Conservation (phyloP, 2,797 vertebrate genomes). For the Peromyscus attwateri region DNA sequence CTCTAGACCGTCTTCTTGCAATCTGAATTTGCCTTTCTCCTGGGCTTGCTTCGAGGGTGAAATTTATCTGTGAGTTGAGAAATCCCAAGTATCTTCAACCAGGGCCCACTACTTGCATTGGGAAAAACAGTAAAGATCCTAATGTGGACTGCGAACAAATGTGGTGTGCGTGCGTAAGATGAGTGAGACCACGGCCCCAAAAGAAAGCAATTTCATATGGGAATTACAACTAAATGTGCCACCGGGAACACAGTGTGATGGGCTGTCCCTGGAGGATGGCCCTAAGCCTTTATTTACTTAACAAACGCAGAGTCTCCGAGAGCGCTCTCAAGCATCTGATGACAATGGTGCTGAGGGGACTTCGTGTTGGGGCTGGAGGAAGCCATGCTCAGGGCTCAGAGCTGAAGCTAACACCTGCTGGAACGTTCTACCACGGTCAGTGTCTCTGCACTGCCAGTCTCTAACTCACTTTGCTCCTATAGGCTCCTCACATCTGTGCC, state of each 20-base stretch:
- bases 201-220: neutral
- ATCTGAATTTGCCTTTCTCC: neutral
- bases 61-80: neutral
- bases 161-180: neutral
- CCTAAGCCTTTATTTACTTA: slow-evolving; percentile 45
- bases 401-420: too few relatives aligned
- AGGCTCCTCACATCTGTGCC: neutral
- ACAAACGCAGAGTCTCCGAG: slow-evolving; percentile 29
- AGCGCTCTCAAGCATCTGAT: neutral
- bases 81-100: neutral
- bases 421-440: neutral
- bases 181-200: neutral
- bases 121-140: neutral
- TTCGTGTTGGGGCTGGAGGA: neutral
- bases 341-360: neutral
- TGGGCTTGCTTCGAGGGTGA: slow-evolving; percentile 3
- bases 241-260: neutral
- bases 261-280: neutral
- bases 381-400: neutral
- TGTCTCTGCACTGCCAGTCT: neutral
- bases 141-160: neutral
- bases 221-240: slow-evolving; percentile 2
- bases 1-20: neutral
- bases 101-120: neutral
- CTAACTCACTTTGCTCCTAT: rapidly evolving